Base-by-base conservation (phyloP, 1,140 invertebrate species). In the Magallana ariakensis region DNA sequence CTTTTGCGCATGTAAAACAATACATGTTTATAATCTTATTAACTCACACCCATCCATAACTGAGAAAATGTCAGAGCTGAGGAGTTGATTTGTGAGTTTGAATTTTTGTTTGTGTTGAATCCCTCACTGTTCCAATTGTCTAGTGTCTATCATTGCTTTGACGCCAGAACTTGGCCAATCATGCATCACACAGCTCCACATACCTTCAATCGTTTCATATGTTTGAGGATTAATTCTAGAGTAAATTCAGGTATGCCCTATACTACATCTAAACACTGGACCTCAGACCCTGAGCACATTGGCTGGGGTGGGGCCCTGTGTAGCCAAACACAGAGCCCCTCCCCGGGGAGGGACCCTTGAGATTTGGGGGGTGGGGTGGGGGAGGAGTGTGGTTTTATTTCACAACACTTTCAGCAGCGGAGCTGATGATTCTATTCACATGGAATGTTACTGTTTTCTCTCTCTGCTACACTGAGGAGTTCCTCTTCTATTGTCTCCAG, bases 401-500 rank as follows among this genome's bases (percentile, higher is more conserved):
- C 22, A 75, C 66, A 75, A 75, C 66, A 26, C 22, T 10, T 11
- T 75, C 22, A 26, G 66, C 66, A 75, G 66, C 33, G 11, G 22
- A 8, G 15, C 22, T 75, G 66, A 33, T 13, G 22, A 11, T 11
- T 75, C 66, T 75, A 75, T 75, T 75, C 66, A 26, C 66, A 13
- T 6, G 66, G 22, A 8, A 10, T 26, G 33, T 26, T 75, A 26
- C 22, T 33, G 19, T 75, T 75, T 5, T 75, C 66, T 26, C 8
- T 75, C 9, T 75, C 66, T 75, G 19, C 22, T 33, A 75, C 66
- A 33, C 22, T 75, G 9, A 22, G 22, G 4, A 75, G 66, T 75
- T 75, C 66, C 22, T 57, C 53, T 33, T 80, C n/a, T 88, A 92
- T 46, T 62, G 93, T 91, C 54, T 92, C 85, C 62, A 94, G 87